phyloP scores from a whole-genome alignment of 2,113 vertebrate species.

The Spea bombifrons region DNA sequence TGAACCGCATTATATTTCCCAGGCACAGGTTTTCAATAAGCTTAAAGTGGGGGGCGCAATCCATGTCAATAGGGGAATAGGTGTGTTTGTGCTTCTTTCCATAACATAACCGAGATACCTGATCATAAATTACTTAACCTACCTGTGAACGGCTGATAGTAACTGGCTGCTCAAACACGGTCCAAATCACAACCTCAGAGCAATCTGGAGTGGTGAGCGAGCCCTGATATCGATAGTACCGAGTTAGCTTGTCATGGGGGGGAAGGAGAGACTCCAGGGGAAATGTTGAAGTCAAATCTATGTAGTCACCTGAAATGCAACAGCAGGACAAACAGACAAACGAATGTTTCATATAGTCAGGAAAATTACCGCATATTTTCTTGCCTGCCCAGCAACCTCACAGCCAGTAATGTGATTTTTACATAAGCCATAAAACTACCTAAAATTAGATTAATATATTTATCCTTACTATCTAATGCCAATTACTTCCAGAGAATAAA shows the following conservation, averaged over 20 bases:
- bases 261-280: slow-evolving; percentile 73
- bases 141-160: slow-evolving; percentile 74
- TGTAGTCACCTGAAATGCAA: slow-evolving; percentile 55
- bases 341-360: not conserved
- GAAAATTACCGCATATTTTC: too few species aligned
- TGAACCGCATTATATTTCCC: too few species aligned
- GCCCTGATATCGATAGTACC: slow-evolving; percentile 78
- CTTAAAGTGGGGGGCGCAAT: too few species aligned
- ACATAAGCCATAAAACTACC: too few species aligned
- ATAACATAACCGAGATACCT: not conserved
- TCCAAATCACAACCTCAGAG: slow-evolving; percentile 73
- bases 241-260: slow-evolving; percentile 48
- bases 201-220: slow-evolving; percentile 83
- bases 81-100: not conserved
- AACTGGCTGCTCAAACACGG: slow-evolving; percentile 71
- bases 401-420: too few species aligned
- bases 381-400: too few species aligned
- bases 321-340: not conserved
- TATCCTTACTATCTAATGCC: too few species aligned
- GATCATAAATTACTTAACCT: not conserved
- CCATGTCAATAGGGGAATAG: too few species aligned
- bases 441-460: too few species aligned
- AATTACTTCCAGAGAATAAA: too few species aligned
- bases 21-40: too few species aligned
- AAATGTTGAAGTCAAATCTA: slow-evolving; percentile 71